Base-by-base conservation (phyloP, 1,140 invertebrate genomes). In the Listronotus oregonensis region DNA sequence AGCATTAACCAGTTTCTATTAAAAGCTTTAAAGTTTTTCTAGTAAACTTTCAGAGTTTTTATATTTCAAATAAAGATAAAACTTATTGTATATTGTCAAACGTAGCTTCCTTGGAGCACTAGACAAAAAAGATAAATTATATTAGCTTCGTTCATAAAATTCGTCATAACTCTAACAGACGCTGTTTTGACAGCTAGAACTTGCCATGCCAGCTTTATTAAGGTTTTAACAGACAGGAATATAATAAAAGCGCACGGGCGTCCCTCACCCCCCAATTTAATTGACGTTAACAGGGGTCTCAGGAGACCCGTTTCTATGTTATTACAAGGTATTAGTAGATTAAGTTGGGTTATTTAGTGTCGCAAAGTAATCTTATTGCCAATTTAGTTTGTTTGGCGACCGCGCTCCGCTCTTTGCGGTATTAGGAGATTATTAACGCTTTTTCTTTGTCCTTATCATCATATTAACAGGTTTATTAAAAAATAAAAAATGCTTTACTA, bases 241-340 rank as follows among this genome's bases (percentile, higher is more conserved):
- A 50, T 60, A 60, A 60, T 60, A 60, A 60, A 14, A 18, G 10
- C 15, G 46, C 58, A n/a, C 37, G 14, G 58, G 12, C 46, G 43
- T 17, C 15, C 50, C 50, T 55, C 18, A 32, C 39, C 60, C 49
- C 49, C 49, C 50, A 63, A 32, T 63, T 54, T 63, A 63, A 63
- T 55, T 64, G 61, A 55, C 61, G 40, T 64, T 64, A 64, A 64
- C 61, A 55, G 61, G 52, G 59, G 21, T 27, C 32, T 34, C 18
- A 44, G 43, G 11, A 15, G 47, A 12, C 61, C 61, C 43, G 17
- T 64, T 55, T 40, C 51, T 71, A 71, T 71, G 70, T 69, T 65
- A 71, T 71, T 71, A 71, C 69, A 68, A 39, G 66, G 69, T 61
- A 71, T 71, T 69, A 71, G 70, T 42, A 64, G 67, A 71, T 71